Evolutionary conservation across 2,113 vertebrate genomes (phyloP).

Genomic region (Grallaria varia): DNA sequence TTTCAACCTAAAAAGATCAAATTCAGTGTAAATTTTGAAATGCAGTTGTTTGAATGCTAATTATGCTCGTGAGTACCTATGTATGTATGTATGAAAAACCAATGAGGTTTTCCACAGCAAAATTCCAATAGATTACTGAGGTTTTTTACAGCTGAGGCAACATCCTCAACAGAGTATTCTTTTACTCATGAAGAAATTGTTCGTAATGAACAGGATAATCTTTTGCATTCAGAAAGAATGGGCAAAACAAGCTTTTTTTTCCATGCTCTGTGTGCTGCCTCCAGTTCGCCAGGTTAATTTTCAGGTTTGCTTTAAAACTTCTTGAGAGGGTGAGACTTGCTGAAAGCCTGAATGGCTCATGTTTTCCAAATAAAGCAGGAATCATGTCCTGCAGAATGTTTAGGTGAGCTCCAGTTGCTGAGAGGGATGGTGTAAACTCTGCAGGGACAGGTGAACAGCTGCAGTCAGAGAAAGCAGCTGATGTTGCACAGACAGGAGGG

Average conservation of each 20-base stretch:
- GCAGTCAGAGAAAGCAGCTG: background rate
- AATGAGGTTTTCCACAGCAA: background rate
- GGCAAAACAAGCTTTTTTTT: background rate
- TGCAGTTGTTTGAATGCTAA: background rate
- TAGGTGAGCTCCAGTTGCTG: background rate
- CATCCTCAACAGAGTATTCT: background rate
- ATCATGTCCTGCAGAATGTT: background rate
- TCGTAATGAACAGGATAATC: background rate
- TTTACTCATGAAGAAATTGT: background rate
- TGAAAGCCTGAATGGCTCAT: background rate
- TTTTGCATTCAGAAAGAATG: background rate
- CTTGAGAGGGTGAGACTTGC: background rate
- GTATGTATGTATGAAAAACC: too few species aligned
- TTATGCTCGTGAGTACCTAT: background rate
- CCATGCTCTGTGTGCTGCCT: background rate
- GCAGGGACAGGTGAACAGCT: background rate
- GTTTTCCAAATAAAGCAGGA: background rate
- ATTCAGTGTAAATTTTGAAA: background rate
- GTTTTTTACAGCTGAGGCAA: background rate
- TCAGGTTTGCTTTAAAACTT: background rate
- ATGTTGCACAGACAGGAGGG: background rate
- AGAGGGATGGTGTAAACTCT: background rate
- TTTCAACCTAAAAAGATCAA: background rate
- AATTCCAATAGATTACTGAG: background rate
- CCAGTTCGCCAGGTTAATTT: background rate